Percentiles rank a stretch among this genome's conserved stretches.
Conservation (phyloP, 2,113 vertebrate species). For the Ophiodon elongatus region DNA sequence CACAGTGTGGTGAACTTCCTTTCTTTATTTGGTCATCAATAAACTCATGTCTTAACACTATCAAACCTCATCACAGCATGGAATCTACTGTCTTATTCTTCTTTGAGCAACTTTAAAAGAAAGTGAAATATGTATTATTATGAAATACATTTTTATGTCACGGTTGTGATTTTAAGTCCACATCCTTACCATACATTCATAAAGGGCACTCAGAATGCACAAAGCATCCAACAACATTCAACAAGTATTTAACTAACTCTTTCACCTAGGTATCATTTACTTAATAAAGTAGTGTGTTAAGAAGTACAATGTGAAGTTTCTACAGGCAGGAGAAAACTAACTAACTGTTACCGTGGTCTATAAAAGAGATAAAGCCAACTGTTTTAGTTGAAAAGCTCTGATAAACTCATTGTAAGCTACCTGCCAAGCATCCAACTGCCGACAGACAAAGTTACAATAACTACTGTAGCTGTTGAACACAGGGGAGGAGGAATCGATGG, state of each 20-base stretch:
- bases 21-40: background rate
- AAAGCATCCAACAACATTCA: background rate
- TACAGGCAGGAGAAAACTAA: background rate
- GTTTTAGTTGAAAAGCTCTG: no score
- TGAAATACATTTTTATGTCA: conserved; percentile 5
- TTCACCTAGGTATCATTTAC: background rate
- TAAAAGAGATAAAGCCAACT: no score
- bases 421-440: no score
- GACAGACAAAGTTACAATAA: no score
- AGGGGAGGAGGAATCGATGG: no score
- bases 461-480: no score
- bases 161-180: background rate
- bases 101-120: background rate
- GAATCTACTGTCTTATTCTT: background rate
- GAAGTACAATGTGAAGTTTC: background rate
- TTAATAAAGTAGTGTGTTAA: background rate
- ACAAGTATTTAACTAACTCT: background rate
- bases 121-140: background rate
- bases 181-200: background rate
- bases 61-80: background rate
- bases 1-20: no score
- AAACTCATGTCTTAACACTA: background rate
- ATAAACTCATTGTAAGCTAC: no score
- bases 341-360: background rate
- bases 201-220: background rate